Percentiles rank a stretch among this genome's conserved stretches.
phyloP scores from a whole-genome alignment of 1,140 invertebrate species.

The Xylocopa sonorina region DNA sequence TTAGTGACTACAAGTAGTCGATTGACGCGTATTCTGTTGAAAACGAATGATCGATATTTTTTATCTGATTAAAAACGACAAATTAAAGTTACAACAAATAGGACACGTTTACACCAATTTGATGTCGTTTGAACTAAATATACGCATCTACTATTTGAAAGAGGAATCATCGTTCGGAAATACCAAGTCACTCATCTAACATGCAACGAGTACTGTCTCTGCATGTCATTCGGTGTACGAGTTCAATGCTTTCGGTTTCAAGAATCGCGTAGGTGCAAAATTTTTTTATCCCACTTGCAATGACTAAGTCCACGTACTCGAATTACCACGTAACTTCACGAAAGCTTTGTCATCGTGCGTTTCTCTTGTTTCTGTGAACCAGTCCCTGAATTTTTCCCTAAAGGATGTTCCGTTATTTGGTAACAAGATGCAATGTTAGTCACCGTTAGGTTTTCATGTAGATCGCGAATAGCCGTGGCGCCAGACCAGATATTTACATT shows the following conservation, averaged over 20 bases:
- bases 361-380: constrained; percentile 15
- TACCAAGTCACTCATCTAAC: not conserved
- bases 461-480: not conserved
- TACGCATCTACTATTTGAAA: not conserved
- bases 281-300: too few relatives aligned
- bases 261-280: not conserved
- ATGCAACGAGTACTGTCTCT: not conserved
- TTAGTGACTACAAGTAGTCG: too few relatives aligned
- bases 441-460: not conserved
- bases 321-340: constrained; percentile 35
- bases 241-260: not conserved
- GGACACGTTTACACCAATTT: not conserved
- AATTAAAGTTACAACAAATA: not conserved
- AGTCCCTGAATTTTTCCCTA: not conserved
- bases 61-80: not conserved
- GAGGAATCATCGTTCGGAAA: constrained; percentile 2
- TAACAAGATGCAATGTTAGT: constrained; percentile 1
- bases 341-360: constrained; percentile 40
- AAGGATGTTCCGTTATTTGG: constrained; percentile 10
- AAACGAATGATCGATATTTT: too few relatives aligned
- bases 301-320: constrained; percentile 36
- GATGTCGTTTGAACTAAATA: not conserved
- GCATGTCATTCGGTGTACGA: too few relatives aligned
- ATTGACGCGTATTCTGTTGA: too few relatives aligned
- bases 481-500: not conserved